Evolutionary conservation across 1,140 invertebrate genomes (phyloP).

Genomic region (Acromyrmex heyeri): DNA sequence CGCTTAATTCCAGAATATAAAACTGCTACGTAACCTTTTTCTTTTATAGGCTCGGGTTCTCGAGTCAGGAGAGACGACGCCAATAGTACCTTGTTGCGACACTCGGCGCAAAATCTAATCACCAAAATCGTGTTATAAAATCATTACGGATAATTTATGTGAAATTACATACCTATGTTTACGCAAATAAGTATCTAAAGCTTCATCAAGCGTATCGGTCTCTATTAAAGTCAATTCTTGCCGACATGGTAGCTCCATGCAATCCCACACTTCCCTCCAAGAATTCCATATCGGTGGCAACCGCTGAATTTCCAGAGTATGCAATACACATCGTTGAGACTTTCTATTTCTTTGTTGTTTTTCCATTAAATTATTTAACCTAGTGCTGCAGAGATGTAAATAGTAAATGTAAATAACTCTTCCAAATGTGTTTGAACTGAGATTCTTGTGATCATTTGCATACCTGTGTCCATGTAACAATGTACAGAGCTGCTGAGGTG

Average conservation of each 20-base stretch:
- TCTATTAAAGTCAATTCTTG: conserved; percentile 95
- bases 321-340: conserved; percentile 94
- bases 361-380: conserved; percentile 92
- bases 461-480: conserved; percentile 95
- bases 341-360: conserved; percentile 95
- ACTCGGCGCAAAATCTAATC: conserved; percentile 95
- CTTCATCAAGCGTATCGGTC: conserved; percentile 92
- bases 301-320: conserved; percentile 95
- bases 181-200: conserved; percentile 94
- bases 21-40: conserved; percentile 95
- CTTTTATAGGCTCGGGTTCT: conserved; percentile 93
- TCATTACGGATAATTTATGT: background rate
- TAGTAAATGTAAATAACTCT: background rate
- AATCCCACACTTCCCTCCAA: conserved; percentile 95
- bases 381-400: conserved; percentile 87
- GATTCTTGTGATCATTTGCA: conserved; percentile 50
- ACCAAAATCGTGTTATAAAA: conserved; percentile 1
- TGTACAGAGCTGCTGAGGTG: conserved; percentile 92
- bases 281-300: conserved; percentile 90
- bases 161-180: conserved; percentile 91
- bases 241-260: conserved; percentile 93
- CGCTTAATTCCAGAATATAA: conserved; percentile 95
- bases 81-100: conserved; percentile 95
- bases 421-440: background rate
- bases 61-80: conserved; percentile 95